phyloP scores from a whole-genome alignment of 2,888 invertebrate genomes.

The Nymphalis c-album region DNA sequence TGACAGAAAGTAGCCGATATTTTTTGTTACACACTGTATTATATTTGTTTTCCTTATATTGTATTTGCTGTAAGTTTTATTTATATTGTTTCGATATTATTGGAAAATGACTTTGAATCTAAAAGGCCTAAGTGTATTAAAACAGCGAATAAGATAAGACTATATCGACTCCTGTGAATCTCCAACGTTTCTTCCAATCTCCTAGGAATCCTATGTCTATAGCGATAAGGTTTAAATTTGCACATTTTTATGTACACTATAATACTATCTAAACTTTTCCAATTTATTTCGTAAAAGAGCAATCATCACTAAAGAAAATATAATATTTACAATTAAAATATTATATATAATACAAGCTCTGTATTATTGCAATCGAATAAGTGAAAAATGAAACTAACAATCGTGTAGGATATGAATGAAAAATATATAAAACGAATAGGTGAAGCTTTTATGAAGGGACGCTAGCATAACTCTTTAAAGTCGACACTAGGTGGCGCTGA shows the following conservation, averaged over 20 bases:
- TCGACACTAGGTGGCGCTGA: too few relatives aligned
- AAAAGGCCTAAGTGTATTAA: slow-evolving; percentile 15
- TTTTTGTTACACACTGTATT: neutral
- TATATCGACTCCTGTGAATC: slow-evolving; percentile 16
- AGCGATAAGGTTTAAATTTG: slow-evolving; percentile 4
- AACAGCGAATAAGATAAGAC: slow-evolving; percentile 24
- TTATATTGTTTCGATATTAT: neutral
- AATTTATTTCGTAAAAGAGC: neutral
- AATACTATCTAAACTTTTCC: neutral
- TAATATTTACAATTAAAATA: neutral
- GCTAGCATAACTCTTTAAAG: too few relatives aligned
- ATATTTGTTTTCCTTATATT: too few relatives aligned
- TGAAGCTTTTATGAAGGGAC: too few relatives aligned
- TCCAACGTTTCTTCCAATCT: slow-evolving; percentile 7
- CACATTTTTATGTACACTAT: slow-evolving; percentile 2
- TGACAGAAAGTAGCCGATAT: too few relatives aligned
- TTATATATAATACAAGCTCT: too few relatives aligned
- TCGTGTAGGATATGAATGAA: too few relatives aligned
- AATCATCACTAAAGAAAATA: too few relatives aligned
- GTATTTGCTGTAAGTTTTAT: neutral
- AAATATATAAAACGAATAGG: too few relatives aligned
- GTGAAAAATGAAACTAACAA: too few relatives aligned
- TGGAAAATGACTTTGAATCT: neutral
- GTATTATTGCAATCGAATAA: too few relatives aligned
- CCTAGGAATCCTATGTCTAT: neutral